Evolutionary conservation across 2,797 vertebrate species (phyloP), one percentile per base, ranked within the genome.

Genomic region (Esox masquinongy): DNA sequence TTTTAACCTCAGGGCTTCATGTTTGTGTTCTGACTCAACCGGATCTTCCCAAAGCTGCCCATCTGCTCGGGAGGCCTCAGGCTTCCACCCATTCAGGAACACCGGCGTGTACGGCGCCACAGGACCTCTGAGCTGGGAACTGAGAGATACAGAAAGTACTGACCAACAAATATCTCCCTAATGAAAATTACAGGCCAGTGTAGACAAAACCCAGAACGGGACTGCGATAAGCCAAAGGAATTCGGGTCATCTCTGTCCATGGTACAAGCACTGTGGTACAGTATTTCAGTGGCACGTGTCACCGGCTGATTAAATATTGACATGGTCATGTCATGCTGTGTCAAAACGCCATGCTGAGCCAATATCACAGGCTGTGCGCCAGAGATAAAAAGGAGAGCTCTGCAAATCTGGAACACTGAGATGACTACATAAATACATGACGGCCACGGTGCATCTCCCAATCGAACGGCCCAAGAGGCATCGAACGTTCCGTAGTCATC

Each of bases 21-120:
- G 91, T 47, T 90, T 94, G 82, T 96, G 94, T 79, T 96, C 95
- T 74, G 92, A 91, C 85, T 97, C 96, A n/a, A 97, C 90, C 0
- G 96, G 94, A 87, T 97, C 96, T 77, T 95, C 94, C 96, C 95
- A 97, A 70, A 91, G 79, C 47, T 93, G 90, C 47, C 93, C 93
- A 22, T 94, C 92, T 0, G 91, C 83, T 80, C 92, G 89, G 2
- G 47, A 24, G 34, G 85, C 82, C 1, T 91, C 89, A 0, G 95
- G 94, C 78, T 94, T 92, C 97, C 97, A 97, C 34, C 94, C 94
- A 0, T 91, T 93, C 68, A 82, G 82, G 89, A 97, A 98, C 56
- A 92, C 88, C 0, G 94, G 95, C 3, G 75, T 84, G 88, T 97
- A 98, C 0, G 92, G 83, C 3, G 91, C 24, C 0, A 89, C 53